Conservation (phyloP, 2,797 vertebrate species). For the Nasua narica region DNA sequence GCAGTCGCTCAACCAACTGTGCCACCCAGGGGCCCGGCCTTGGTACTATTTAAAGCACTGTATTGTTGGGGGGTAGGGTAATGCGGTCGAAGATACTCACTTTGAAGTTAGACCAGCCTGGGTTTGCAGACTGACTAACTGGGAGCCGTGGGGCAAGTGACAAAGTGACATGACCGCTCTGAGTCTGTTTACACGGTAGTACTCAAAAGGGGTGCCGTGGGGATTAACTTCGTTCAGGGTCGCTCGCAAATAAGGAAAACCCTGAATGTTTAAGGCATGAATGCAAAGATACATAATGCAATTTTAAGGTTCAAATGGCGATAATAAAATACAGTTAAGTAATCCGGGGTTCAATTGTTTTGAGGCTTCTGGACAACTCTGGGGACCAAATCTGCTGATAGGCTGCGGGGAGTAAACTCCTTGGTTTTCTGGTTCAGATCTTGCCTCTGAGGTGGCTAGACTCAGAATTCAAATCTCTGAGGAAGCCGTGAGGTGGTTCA, state of each 20-base stretch:
- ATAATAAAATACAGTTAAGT: neutral
- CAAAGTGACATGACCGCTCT: neutral
- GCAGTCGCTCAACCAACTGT: too few relatives aligned
- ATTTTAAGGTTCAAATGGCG: neutral
- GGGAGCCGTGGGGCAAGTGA: neutral
- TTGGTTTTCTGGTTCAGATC: neutral
- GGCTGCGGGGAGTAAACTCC: neutral
- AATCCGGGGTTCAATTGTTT: neutral
- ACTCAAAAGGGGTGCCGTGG: neutral
- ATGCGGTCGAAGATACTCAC: neutral
- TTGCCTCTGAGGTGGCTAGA: neutral
- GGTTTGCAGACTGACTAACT: conserved; percentile 10
- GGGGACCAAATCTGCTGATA: neutral
- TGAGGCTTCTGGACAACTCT: neutral
- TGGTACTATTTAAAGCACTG: conserved; percentile 37
- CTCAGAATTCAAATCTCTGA: neutral
- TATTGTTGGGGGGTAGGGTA: neutral
- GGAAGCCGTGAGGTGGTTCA: neutral
- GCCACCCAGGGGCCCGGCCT: too few relatives aligned
- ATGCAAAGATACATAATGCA: neutral
- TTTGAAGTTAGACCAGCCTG: neutral
- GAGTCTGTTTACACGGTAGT: neutral
- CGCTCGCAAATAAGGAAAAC: conserved; percentile 32
- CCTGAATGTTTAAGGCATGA: neutral
- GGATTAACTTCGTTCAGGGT: neutral